Evolutionary conservation across 1,140 invertebrate species (phyloP).

Genomic region (Melanaphis sacchari): DNA sequence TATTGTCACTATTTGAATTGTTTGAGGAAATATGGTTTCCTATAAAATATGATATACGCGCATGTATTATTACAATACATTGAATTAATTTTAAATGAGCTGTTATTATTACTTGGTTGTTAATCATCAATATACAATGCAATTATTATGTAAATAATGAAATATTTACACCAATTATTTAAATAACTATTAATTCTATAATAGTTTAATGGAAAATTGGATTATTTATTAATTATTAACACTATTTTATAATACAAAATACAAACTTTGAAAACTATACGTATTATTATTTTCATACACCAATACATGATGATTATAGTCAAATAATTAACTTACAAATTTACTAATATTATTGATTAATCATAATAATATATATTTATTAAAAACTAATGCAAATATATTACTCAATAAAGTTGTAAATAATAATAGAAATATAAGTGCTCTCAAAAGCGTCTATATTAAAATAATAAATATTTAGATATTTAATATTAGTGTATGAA

Average conservation of each 20-base stretch:
- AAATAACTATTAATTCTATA: neutral
- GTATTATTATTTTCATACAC: neutral
- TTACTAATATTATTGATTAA: too few species aligned
- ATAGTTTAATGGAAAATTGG: neutral
- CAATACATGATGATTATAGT: too few species aligned
- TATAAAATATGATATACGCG: neutral
- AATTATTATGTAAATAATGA: neutral
- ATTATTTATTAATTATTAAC: neutral
- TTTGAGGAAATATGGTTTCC: neutral
- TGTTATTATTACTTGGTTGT: neutral
- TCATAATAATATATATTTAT: too few species aligned
- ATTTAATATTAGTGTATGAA: too few species aligned
- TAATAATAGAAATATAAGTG: too few species aligned
- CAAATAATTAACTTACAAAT: too few species aligned
- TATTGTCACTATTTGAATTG: conserved; percentile 27
- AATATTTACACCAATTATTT: neutral
- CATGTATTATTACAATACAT: neutral
- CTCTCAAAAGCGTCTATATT: too few species aligned
- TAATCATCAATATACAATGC: neutral
- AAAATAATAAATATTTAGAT: too few species aligned
- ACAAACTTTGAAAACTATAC: neutral
- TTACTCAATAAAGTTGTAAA: too few species aligned
- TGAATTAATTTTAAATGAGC: neutral
- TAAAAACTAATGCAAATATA: too few species aligned
- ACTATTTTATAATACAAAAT: neutral